Percentiles rank a stretch among this genome's conserved stretches.
These are phyloP conservation scores for Elachura formosa DNA, from an alignment of 2,113 vertebrate species.

Conservation along the genomic window DNA sequence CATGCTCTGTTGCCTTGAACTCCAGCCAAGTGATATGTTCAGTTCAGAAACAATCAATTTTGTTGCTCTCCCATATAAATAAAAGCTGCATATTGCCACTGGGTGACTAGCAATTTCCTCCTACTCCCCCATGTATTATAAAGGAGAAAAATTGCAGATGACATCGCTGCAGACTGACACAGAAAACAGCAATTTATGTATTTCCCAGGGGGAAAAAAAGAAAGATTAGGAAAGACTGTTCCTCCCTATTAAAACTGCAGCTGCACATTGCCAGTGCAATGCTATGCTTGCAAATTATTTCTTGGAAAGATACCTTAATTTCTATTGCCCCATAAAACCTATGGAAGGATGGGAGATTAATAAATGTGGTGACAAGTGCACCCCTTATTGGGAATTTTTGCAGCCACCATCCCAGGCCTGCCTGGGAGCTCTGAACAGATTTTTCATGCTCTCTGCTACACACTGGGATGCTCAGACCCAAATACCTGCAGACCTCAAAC, in stretches of 20 bases:
- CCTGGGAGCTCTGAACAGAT: neutral
- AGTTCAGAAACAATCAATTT: neutral
- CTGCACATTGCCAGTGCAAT: neutral
- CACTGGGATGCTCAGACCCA: neutral
- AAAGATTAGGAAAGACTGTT: neutral
- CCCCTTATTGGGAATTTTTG: neutral
- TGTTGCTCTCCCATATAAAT: constrained; percentile 29
- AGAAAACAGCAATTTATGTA: neutral
- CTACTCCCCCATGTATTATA: neutral
- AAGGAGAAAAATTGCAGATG: neutral
- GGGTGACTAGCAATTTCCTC: constrained; percentile 37
- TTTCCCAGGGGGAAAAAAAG: neutral
- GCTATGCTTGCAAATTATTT: neutral
- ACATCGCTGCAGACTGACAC: neutral
- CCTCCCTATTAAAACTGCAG: neutral
- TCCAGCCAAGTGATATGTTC: neutral
- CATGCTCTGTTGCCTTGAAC: neutral
- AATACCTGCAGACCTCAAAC: neutral
- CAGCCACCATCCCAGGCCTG: rapidly evolving
- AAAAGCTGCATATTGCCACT: neutral
- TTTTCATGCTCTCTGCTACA: neutral
- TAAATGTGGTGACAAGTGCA: neutral
- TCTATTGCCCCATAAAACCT: neutral
- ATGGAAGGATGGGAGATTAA: neutral
- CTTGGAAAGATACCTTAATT: neutral